Conservation (phyloP, 2,888 invertebrate species). For the Argyresthia goedartella region DNA sequence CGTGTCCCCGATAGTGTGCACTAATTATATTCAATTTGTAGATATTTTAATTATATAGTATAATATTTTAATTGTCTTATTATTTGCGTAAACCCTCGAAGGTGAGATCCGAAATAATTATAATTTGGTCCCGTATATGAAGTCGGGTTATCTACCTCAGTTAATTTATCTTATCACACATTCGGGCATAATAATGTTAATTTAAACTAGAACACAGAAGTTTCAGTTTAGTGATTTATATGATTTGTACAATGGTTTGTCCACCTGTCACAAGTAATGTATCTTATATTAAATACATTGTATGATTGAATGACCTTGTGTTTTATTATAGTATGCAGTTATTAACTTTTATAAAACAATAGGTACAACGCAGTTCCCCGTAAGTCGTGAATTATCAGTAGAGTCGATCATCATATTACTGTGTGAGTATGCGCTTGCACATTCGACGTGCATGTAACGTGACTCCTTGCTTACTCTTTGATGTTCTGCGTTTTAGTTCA, state of each 20-base stretch:
- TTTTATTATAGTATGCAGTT: constrained; percentile 28
- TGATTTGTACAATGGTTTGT: constrained; percentile 56
- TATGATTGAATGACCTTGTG: constrained; percentile 59
- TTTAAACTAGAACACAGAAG: constrained; percentile 47
- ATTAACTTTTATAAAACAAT: neutral
- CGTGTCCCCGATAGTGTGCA: constrained; percentile 57
- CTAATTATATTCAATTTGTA: constrained; percentile 66
- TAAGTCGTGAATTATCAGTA: too few species aligned
- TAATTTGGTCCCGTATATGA: constrained; percentile 51
- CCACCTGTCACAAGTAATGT: constrained; percentile 69
- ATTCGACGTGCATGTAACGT: too few species aligned
- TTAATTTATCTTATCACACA: constrained; percentile 59
- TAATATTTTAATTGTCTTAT: constrained; percentile 62
- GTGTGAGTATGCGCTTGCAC: too few species aligned
- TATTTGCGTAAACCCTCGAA: constrained; percentile 53
- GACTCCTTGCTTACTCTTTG: too few species aligned
- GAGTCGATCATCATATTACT: too few species aligned
- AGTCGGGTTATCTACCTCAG: constrained; percentile 67
- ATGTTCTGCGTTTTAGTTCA: too few species aligned
- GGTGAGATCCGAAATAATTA: constrained; percentile 53
- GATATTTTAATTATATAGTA: constrained; percentile 70
- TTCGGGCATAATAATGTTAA: constrained; percentile 65
- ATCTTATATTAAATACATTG: constrained; percentile 71
- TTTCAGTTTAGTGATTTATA: constrained; percentile 59
- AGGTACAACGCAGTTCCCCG: neutral